Conservation (phyloP, 1,140 invertebrate genomes). For the Drosophila rufa region DNA sequence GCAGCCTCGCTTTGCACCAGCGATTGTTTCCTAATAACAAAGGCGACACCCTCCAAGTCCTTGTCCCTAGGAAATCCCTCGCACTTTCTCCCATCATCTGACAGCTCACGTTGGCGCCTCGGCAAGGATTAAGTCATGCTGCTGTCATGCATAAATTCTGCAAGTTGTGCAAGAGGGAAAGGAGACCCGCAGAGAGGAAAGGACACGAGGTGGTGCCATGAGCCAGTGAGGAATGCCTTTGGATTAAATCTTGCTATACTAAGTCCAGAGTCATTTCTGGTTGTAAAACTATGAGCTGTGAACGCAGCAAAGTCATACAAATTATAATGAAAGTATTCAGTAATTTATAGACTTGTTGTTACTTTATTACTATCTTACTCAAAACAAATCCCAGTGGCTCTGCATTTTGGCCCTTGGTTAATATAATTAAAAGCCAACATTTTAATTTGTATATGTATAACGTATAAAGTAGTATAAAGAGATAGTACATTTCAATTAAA, state of each 20-base stretch:
- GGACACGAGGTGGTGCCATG: background rate
- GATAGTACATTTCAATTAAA: too few species aligned
- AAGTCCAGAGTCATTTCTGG: constrained; percentile 3
- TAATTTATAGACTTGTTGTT: background rate
- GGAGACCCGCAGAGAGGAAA: too few species aligned
- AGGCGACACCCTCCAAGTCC: constrained; percentile 25
- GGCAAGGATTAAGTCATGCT: constrained; percentile 66
- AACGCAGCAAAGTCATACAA: background rate
- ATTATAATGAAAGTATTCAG: background rate
- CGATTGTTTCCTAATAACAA: constrained; percentile 53
- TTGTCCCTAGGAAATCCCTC: constrained; percentile 22
- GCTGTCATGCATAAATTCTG: constrained; percentile 77
- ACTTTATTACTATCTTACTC: background rate
- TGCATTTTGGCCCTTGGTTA: too few species aligned
- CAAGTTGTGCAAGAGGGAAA: constrained; percentile 58
- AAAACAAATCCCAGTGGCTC: background rate
- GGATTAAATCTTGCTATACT: background rate
- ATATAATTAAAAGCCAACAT: too few species aligned
- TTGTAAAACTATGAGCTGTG: background rate
- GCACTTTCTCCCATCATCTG: constrained; percentile 42
- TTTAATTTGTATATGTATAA: too few species aligned
- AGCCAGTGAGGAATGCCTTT: background rate
- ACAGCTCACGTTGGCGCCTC: constrained; percentile 65
- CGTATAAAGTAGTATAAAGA: too few species aligned
- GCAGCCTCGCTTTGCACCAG: constrained; percentile 28